Evolutionary conservation across 2,113 vertebrate genomes (phyloP).

Genomic region (Mesocricetus auratus): DNA sequence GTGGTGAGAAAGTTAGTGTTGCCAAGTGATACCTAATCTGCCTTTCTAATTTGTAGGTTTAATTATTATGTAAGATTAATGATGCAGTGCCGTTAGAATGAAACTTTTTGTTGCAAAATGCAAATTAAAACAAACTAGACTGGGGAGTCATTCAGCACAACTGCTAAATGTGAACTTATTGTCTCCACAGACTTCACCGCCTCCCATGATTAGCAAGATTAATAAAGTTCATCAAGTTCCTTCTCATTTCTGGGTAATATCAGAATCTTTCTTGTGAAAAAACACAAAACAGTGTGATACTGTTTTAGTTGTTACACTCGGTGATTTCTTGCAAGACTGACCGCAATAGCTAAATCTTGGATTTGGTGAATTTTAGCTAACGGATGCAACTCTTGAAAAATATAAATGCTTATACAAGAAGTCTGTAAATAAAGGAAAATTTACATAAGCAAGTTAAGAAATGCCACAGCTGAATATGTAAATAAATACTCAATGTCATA

Average conservation of each 20-base stretch:
- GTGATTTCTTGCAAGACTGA: neutral
- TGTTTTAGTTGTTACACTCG: neutral
- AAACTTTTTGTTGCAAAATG: conserved; percentile 66
- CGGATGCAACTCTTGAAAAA: conserved; percentile 51
- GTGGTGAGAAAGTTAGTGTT: conserved; percentile 55
- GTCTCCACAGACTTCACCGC: neutral
- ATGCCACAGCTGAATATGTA: neutral
- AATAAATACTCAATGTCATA: neutral
- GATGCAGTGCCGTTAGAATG: conserved; percentile 50
- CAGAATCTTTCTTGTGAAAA: conserved; percentile 1
- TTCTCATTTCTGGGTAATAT: conserved; percentile 38
- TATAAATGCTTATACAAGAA: conserved; percentile 1
- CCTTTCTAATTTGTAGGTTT: conserved; percentile 62
- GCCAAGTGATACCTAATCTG: conserved; percentile 54
- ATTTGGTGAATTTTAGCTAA: neutral
- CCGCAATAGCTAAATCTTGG: conserved; percentile 46
- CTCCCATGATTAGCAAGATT: conserved; percentile 7
- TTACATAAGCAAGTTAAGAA: conserved; percentile 3
- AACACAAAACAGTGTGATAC: neutral
- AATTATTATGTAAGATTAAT: conserved; percentile 69
- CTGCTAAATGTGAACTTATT: conserved; percentile 30
- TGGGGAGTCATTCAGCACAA: conserved; percentile 39
- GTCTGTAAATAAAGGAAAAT: neutral
- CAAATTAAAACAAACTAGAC: conserved; percentile 62
- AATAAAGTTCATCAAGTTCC: neutral